These are phyloP conservation scores for Ceratothoa steindachneri DNA, from an alignment of 2,888 invertebrate genomes.

Conservation along the genomic window DNA sequence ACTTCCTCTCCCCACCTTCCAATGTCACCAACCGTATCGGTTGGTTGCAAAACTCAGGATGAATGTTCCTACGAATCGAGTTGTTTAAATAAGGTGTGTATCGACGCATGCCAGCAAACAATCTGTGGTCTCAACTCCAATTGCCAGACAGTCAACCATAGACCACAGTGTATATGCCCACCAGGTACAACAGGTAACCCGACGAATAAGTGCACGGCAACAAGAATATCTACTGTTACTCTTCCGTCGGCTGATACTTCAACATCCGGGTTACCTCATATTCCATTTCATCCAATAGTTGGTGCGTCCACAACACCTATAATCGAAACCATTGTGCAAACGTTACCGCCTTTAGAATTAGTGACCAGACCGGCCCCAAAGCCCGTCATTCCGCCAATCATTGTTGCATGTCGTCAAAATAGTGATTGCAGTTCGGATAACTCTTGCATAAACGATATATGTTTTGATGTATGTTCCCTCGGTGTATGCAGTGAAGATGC, in stretches of 20 bases:
- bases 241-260: background rate
- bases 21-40: slow-evolving; percentile 11
- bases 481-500: slow-evolving; percentile 68
- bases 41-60: slow-evolving; percentile 42
- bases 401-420: slow-evolving; percentile 32
- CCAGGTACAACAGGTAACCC: slow-evolving; percentile 49
- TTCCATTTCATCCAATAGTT: background rate
- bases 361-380: background rate
- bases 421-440: slow-evolving; percentile 69
- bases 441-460: slow-evolving; percentile 68
- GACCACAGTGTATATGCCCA: slow-evolving; percentile 67
- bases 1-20: background rate
- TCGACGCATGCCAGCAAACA: slow-evolving; percentile 41
- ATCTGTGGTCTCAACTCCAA: slow-evolving; percentile 51
- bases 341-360: background rate
- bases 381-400: slow-evolving; percentile 21
- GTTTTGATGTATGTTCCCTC: slow-evolving; percentile 70
- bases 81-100: slow-evolving; percentile 46
- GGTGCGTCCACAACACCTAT: background rate
- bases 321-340: background rate
- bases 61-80: slow-evolving; percentile 49
- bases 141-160: slow-evolving; percentile 68
- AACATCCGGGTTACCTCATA: background rate
- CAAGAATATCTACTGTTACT: background rate
- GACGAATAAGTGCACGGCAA: slow-evolving; percentile 25